phyloP scores from a whole-genome alignment of 2,113 vertebrate species.

The Pica pica region DNA sequence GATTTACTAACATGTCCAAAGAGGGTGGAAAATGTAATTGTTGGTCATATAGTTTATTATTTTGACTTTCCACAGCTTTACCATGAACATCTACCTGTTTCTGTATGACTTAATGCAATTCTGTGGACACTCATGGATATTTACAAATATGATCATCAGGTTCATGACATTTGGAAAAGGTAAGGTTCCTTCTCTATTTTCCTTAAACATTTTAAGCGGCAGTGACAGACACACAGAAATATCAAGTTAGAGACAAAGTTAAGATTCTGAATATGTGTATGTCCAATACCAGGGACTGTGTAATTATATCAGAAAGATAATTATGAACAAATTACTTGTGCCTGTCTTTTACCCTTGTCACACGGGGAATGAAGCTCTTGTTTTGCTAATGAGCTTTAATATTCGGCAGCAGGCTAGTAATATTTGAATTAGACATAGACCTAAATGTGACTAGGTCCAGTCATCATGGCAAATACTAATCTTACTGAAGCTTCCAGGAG shows the following conservation, averaged over 20 bases:
- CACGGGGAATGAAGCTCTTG: not conserved
- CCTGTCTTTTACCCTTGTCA: not conserved
- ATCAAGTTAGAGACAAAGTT: not conserved
- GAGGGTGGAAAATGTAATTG: not conserved
- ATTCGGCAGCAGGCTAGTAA: not conserved
- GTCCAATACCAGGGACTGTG: not conserved
- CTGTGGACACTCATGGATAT: constrained; percentile 95
- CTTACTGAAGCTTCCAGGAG: not conserved
- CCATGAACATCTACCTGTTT: constrained; percentile 82
- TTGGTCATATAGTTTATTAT: not conserved
- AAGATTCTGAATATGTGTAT: not conserved
- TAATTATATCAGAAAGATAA: not conserved
- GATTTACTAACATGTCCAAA: not conserved
- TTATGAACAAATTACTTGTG: not conserved
- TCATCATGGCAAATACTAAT: not conserved
- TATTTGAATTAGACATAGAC: not conserved
- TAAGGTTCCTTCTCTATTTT: constrained; percentile 50
- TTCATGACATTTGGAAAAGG: constrained; percentile 91
- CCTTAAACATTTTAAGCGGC: not conserved
- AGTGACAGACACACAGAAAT: not conserved
- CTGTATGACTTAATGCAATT: constrained; percentile 92
- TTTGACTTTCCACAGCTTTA: constrained; percentile 69
- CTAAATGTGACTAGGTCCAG: not conserved
- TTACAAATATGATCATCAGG: constrained; percentile 88
- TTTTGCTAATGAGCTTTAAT: not conserved